Percentiles rank a stretch among this genome's conserved stretches.
phyloP scores from a whole-genome alignment of 1,140 invertebrate genomes.

The Scaptomyza hsui region DNA sequence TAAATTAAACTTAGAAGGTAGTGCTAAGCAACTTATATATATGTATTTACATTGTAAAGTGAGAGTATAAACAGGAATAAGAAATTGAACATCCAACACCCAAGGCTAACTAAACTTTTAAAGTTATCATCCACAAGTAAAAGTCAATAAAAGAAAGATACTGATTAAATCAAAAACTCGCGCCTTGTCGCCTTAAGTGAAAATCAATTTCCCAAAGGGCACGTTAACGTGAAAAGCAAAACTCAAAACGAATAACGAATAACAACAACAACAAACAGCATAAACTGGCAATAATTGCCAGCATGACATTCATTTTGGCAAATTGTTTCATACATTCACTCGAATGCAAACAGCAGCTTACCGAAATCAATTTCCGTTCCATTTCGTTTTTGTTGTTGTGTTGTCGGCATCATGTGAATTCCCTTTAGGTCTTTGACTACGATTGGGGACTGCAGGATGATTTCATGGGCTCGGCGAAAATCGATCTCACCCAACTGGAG shows the following conservation, averaged over 20 bases:
- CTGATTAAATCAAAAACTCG: not conserved
- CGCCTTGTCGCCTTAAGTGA: not conserved
- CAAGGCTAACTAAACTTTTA: not conserved
- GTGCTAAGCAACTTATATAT: too few species aligned
- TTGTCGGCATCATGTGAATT: constrained; percentile 26
- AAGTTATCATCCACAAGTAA: not conserved
- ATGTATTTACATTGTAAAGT: too few species aligned
- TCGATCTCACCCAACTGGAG: constrained; percentile 94
- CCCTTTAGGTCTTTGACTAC: constrained; percentile 95
- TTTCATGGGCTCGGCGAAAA: constrained; percentile 96
- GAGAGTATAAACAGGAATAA: too few species aligned
- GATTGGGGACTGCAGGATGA: constrained; percentile 99
- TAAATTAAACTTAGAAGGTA: too few species aligned
- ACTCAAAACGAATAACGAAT: constrained; percentile 1
- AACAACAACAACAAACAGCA: not conserved
- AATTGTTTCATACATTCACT: constrained; percentile 24
- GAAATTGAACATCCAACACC: too few species aligned
- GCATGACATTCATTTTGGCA: constrained; percentile 41
- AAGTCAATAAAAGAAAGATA: not conserved
- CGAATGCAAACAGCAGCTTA: constrained; percentile 20
- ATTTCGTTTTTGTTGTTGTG: too few species aligned
- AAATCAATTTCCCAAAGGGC: constrained; percentile 12
- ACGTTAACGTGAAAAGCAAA: not conserved
- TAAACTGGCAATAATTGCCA: constrained; percentile 4
- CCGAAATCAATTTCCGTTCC: constrained; percentile 43